Evolutionary conservation across 2,888 invertebrate genomes (phyloP), one percentile per base, ranked within the genome.

Genomic region (Liodrosophila aerea): DNA sequence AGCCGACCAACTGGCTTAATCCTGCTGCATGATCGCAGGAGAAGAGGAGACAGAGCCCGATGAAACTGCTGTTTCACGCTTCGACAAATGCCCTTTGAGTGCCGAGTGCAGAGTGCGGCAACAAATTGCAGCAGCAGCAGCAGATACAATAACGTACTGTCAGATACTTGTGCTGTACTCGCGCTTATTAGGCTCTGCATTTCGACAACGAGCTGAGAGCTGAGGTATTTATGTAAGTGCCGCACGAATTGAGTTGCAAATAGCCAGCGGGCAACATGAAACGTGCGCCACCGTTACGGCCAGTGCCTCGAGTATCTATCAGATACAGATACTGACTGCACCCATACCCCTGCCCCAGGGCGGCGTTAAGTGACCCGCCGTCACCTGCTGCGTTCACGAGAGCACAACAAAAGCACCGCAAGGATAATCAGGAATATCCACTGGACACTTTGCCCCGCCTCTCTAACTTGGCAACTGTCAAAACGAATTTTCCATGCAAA

Each of bases 21-120:
- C 78, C 85, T 73, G 63, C 64, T 49, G n/a, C 70, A 64, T 54
- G 56, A 63, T 40, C 46, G 40, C n/a, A 50, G 15, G 29, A 18
- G 29, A 39, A 16, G 45, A 33, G 54, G 52, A 9, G 15, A 33
- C 29, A 63, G 64, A 73, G 73, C 76, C 81, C 22, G 73, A 76
- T 78, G 83, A 83, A 83, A 80, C 83, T 80, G 80, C 71, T 76
- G 83, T 76, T 81, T 85, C 83, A 81, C 85, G 83, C 85, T 76
- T 66, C 80, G 57, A 77, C 69, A 76, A 85, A 73, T 67, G 80
- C 76, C 62, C 70, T 82, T 78, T 78, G 76, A 65, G 69, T 49
- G 47, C 11, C 33, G 51, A 30, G 63, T 49, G 51, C 47, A 54
- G 50, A 22, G 46, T 22, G 39, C 43, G 12, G 51, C 74, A 76